A percentile compares a stretch with the other conserved stretches of the same genome.
Conservation (phyloP, 2,888 invertebrate genomes). For the Lithophane socia region DNA sequence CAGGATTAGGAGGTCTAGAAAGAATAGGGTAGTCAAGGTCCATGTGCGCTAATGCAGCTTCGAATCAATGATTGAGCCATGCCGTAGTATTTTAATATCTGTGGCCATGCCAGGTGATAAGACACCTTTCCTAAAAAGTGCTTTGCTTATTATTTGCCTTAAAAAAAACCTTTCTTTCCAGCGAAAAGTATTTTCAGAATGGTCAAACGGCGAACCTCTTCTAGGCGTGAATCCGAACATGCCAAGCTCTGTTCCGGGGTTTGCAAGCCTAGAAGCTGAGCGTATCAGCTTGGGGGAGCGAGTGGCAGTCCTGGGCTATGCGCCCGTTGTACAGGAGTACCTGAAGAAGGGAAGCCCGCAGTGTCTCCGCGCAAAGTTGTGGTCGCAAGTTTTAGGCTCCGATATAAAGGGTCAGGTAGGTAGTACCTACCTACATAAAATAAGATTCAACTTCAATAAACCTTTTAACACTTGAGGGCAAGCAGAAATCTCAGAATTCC, state of each 20-base stretch:
- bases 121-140: too few relatives aligned
- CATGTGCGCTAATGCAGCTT: too few relatives aligned
- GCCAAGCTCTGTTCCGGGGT: slow-evolving; percentile 89
- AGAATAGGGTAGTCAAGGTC: too few relatives aligned
- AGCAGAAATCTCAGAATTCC: not conserved
- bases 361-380: slow-evolving; percentile 94
- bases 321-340: slow-evolving; percentile 97
- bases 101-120: too few relatives aligned
- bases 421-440: slow-evolving; percentile 68
- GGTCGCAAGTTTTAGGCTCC: slow-evolving; percentile 96
- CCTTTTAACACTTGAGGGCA: not conserved
- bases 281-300: slow-evolving; percentile 94
- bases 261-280: slow-evolving; percentile 92
- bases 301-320: slow-evolving; percentile 94
- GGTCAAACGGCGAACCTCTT: slow-evolving; percentile 94
- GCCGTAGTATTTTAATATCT: too few relatives aligned
- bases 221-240: slow-evolving; percentile 92
- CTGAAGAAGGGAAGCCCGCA: slow-evolving; percentile 96
- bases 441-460: not conserved
- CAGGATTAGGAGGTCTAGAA: too few relatives aligned
- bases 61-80: too few relatives aligned
- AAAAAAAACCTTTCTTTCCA: slow-evolving; percentile 73
- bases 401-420: slow-evolving; percentile 93
- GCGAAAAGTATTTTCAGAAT: slow-evolving; percentile 93
- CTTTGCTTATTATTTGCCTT: too few relatives aligned